These are phyloP conservation scores for Origma solitaria DNA, from an alignment of 2,113 vertebrate genomes.

Conservation along the genomic window DNA sequence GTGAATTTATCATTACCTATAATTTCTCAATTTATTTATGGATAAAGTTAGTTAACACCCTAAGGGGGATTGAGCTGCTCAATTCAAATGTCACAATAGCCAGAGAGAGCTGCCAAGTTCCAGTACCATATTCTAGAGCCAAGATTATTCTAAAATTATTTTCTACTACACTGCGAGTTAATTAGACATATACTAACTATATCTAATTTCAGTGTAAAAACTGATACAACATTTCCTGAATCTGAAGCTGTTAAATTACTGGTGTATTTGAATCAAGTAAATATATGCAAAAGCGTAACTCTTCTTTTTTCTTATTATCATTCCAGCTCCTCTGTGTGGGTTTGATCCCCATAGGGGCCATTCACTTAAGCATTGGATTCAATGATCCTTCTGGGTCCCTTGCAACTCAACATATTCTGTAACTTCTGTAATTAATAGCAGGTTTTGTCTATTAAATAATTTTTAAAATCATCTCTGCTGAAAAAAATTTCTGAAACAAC, in stretches of 20 bases:
- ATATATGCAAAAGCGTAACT: not conserved
- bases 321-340: not conserved
- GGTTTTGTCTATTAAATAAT: not conserved
- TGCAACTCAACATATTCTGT: not conserved
- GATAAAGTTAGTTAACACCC: not conserved
- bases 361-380: not conserved
- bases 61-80: not conserved
- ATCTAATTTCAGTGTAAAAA: not conserved
- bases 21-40: conserved; percentile 11
- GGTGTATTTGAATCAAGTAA: not conserved
- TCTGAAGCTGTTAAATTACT: not conserved
- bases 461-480: not conserved
- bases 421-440: not conserved
- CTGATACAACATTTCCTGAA: not conserved
- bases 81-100: not conserved
- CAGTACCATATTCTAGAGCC: not conserved
- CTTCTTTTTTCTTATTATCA: not conserved
- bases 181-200: not conserved
- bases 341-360: not conserved
- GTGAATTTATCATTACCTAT: conserved; percentile 9
- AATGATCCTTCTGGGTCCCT: not conserved
- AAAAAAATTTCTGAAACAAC: not conserved
- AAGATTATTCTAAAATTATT: not conserved
- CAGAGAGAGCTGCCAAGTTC: not conserved
- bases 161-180: not conserved